Evolutionary conservation across 2,888 invertebrate genomes (phyloP), one percentile per base, ranked within the genome.

Genomic region (Slavum lentiscoides): DNA sequence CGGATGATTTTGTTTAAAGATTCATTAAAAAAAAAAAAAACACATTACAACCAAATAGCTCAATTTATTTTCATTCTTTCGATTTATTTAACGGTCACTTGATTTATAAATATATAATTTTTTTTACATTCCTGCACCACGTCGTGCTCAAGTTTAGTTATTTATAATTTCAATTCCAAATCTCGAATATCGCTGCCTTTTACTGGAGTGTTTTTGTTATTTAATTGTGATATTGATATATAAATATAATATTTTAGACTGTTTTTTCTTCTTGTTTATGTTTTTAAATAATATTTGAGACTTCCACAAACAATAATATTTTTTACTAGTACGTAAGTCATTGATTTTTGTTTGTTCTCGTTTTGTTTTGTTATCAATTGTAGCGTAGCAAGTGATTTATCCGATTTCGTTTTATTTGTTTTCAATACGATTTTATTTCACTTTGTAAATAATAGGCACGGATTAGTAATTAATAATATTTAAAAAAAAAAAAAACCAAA

Each of bases 391-490:
- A 61, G 19, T 62, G 30, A 61, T 62, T 53, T 53, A 62, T 77
- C 62, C 70, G 55, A 77, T 70, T 77, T 21, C 30, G 70, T 77
- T 77, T 55, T 17, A 70, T 70, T 69, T 70, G 70, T 62, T 77
- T 70, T 77, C 70, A 23, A 70, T 62, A 70, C 62, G 23, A 70
- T 69, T 77, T 77, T 61, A 77, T 70, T 77, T 70, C 77, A 77
- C 77, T 21, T 62, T 77, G 77, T 77, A 70, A 70, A 77, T 77
- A 77, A 69, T 70, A 77, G 70, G 77, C 77, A 77, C 77, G 61
- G 62, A 62, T 70, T 77, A 77, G 62, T 30, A 62, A 77, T 13
- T 13, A 23, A 59, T 9, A 62, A 72, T 39, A 39, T 6, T 9
- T 9, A 43, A 9, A 43, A 72, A 68, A 1, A 49, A 49, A 67